These are phyloP conservation scores for Heliconius ismenius DNA, from an alignment of 2,888 invertebrate species.

Conservation along the genomic window DNA sequence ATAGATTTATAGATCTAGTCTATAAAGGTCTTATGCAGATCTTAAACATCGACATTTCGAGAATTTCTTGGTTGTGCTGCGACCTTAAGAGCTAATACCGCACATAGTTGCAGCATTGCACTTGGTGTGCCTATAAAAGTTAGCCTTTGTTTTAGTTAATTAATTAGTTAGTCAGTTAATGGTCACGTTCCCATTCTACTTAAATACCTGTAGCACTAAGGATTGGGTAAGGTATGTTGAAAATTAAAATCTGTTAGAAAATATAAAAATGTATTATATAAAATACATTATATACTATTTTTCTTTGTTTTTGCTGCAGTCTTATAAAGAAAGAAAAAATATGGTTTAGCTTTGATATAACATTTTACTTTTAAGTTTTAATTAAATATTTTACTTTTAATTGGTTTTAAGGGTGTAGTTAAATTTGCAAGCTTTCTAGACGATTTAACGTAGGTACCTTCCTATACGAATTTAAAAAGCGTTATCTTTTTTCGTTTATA, in stretches of 20 bases:
- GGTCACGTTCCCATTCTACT: constrained; percentile 2
- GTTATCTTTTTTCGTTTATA: neutral
- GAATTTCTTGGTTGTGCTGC: constrained; percentile 37
- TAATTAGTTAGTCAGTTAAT: constrained; percentile 20
- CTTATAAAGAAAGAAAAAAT: too few species aligned
- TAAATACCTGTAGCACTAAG: neutral
- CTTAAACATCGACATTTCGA: constrained; percentile 41
- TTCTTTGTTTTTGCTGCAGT: too few species aligned
- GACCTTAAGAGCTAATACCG: constrained; percentile 33
- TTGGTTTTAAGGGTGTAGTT: neutral
- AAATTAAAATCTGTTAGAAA: neutral
- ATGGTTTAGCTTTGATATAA: too few species aligned
- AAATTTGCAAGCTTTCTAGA: neutral
- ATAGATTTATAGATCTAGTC: constrained; percentile 34
- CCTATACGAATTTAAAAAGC: too few species aligned
- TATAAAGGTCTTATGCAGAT: constrained; percentile 42
- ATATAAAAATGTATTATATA: neutral
- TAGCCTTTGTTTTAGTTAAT: constrained; percentile 32
- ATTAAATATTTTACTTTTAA: too few species aligned
- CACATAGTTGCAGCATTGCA: constrained; percentile 25
- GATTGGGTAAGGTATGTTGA: neutral
- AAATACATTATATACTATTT: too few species aligned
- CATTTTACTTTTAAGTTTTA: too few species aligned
- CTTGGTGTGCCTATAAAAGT: constrained; percentile 24
- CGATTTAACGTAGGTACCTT: too few species aligned